phyloP scores from a whole-genome alignment of 2,797 vertebrate species.

The Periophthalmus magnuspinnatus region DNA sequence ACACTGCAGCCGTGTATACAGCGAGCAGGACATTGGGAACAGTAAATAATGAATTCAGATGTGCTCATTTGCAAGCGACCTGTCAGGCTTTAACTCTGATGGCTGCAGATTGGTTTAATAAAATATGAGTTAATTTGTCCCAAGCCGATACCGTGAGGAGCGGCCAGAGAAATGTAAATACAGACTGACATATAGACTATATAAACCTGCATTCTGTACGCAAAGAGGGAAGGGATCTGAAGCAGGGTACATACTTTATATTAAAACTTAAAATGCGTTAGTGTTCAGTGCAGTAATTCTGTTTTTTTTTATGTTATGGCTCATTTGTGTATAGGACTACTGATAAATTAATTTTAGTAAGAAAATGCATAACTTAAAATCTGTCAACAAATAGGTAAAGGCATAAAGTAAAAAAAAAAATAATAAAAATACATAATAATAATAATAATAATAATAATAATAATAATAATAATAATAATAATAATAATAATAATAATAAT shows the following conservation, averaged over 20 bases:
- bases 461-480: too few relatives aligned
- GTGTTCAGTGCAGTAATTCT: too few relatives aligned
- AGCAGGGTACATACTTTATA: slow-evolving; percentile 1
- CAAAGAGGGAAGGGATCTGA: slow-evolving; percentile 12
- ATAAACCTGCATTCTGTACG: slow-evolving; percentile 8
- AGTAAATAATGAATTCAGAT: slow-evolving; percentile 68
- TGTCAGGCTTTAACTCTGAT: slow-evolving; percentile 56
- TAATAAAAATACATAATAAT: too few relatives aligned
- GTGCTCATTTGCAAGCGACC: slow-evolving; percentile 50
- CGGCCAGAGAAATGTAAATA: slow-evolving; percentile 56
- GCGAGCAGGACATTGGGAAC: slow-evolving; percentile 28
- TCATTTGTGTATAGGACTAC: too few relatives aligned
- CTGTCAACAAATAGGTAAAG: too few relatives aligned
- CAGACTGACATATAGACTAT: slow-evolving; percentile 4
- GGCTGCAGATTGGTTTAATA: slow-evolving; percentile 62
- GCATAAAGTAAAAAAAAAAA: too few relatives aligned
- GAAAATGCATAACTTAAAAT: too few relatives aligned
- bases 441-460: too few relatives aligned
- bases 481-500: too few relatives aligned
- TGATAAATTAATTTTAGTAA: too few relatives aligned
- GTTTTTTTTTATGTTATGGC: too few relatives aligned
- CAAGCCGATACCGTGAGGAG: slow-evolving; percentile 53
- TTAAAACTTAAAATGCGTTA: neutral
- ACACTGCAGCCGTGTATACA: slow-evolving; percentile 8
- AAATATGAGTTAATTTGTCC: slow-evolving; percentile 67